Percentiles rank a stretch among this genome's conserved stretches.
These are phyloP conservation scores for Diorhabda elongata DNA, from an alignment of 1,140 invertebrate species.

Conservation along the genomic window DNA sequence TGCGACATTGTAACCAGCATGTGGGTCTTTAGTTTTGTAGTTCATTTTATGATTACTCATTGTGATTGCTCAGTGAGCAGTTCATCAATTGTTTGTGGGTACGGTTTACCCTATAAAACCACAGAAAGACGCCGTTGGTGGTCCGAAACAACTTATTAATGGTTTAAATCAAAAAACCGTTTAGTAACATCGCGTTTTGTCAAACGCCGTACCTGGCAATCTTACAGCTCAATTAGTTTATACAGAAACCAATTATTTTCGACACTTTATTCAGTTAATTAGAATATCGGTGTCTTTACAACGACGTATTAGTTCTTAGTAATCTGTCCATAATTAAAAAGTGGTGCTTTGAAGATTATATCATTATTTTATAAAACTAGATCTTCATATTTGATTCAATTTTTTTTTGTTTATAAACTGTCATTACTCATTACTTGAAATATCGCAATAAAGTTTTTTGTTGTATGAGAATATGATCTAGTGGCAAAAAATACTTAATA, in stretches of 20 bases:
- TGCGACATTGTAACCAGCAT: neutral
- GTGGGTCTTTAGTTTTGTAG: neutral
- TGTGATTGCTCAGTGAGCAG: neutral
- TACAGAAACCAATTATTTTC: constrained; percentile 2
- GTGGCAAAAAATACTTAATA: no score
- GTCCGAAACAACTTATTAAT: constrained; percentile 1
- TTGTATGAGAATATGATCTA: no score
- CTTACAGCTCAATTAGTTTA: neutral
- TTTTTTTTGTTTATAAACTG: no score
- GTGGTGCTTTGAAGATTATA: no score
- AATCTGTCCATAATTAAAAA: neutral
- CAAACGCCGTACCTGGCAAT: neutral
- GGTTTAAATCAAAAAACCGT: neutral
- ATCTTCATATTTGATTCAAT: no score
- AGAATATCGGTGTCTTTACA: neutral
- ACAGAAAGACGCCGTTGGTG: neutral
- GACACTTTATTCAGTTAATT: neutral
- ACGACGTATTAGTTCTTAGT: neutral
- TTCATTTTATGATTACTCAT: neutral
- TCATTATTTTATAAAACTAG: no score
- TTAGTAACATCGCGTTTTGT: constrained; percentile 1
- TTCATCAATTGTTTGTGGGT: neutral
- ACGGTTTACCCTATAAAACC: neutral
- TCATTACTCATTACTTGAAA: no score
- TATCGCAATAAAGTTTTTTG: no score